Evolutionary conservation across 1,140 invertebrate genomes (phyloP).

Genomic region (Drosophila grimshawi): DNA sequence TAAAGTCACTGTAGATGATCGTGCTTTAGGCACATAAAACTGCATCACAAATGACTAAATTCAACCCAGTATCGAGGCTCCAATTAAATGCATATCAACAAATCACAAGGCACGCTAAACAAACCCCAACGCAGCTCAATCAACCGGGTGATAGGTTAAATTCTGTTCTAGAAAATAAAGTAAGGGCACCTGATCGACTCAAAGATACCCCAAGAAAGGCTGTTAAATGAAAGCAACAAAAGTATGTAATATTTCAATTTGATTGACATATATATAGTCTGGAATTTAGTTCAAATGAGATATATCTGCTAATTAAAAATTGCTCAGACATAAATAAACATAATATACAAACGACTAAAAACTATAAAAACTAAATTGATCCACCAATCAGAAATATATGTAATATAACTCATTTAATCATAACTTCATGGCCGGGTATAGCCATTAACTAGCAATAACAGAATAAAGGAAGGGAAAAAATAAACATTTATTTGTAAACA

Average conservation of each 20-base stretch:
- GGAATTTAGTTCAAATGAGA: too few species aligned
- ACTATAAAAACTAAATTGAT: too few species aligned
- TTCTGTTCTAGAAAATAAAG: slow-evolving; percentile 19
- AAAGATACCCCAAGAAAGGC: neutral
- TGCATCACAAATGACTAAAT: slow-evolving; percentile 5
- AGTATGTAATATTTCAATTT: too few species aligned
- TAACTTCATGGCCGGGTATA: neutral
- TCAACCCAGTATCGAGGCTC: slow-evolving; percentile 1
- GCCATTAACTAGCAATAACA: neutral
- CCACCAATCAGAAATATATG: too few species aligned
- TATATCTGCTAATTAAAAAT: too few species aligned
- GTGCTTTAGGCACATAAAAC: slow-evolving; percentile 49
- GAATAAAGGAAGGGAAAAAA: neutral
- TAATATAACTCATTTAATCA: neutral
- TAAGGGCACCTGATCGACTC: neutral
- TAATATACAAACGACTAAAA: too few species aligned
- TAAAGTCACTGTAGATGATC: slow-evolving; percentile 42
- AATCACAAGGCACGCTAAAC: slow-evolving; percentile 19
- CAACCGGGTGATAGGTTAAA: slow-evolving; percentile 27
- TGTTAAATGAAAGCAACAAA: neutral
- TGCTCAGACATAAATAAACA: too few species aligned
- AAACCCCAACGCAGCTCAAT: slow-evolving; percentile 7
- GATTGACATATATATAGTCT: too few species aligned
- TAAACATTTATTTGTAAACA: slow-evolving; percentile 46
- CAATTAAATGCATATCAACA: slow-evolving; percentile 38